These are phyloP conservation scores for Lordiphosa mommai DNA, from an alignment of 1,140 invertebrate species.

Conservation along the genomic window DNA sequence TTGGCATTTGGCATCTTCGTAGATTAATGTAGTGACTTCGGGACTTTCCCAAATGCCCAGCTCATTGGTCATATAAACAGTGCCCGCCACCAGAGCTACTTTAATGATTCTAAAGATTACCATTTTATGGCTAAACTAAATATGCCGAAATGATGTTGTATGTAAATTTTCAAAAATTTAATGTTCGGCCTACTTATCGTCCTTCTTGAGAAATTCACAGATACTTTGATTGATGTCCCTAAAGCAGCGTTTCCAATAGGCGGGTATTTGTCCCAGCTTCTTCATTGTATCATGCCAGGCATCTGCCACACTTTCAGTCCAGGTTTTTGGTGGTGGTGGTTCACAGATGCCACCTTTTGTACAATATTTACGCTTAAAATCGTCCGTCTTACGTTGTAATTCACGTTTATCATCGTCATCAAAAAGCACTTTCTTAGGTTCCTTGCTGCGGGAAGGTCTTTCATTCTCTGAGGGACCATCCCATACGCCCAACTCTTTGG, in stretches of 20 bases:
- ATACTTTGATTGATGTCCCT: constrained; percentile 1
- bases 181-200: constrained; percentile 9
- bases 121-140: constrained; percentile 6
- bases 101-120: constrained; percentile 10
- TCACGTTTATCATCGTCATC: constrained; percentile 28
- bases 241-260: constrained; percentile 9
- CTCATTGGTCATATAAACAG: constrained; percentile 7
- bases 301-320: constrained; percentile 22
- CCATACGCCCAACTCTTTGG: constrained; percentile 30
- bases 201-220: neutral
- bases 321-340: constrained; percentile 7
- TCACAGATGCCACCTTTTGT: constrained; percentile 1
- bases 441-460: too few relatives aligned
- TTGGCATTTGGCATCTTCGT: constrained; percentile 5
- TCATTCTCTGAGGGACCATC: neutral
- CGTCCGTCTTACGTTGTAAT: constrained; percentile 24
- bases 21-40: neutral
- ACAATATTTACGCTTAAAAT: constrained; percentile 25
- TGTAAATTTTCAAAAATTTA: too few relatives aligned
- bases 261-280: constrained; percentile 15
- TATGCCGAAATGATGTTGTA: neutral
- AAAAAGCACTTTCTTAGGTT: neutral
- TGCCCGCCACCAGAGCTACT: constrained; percentile 21
- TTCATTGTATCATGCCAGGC: constrained; percentile 36
- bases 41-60: constrained; percentile 21